Evolutionary conservation across 2,888 invertebrate species (phyloP), one percentile per base, ranked within the genome.

Genomic region (Lithophane leautieri): DNA sequence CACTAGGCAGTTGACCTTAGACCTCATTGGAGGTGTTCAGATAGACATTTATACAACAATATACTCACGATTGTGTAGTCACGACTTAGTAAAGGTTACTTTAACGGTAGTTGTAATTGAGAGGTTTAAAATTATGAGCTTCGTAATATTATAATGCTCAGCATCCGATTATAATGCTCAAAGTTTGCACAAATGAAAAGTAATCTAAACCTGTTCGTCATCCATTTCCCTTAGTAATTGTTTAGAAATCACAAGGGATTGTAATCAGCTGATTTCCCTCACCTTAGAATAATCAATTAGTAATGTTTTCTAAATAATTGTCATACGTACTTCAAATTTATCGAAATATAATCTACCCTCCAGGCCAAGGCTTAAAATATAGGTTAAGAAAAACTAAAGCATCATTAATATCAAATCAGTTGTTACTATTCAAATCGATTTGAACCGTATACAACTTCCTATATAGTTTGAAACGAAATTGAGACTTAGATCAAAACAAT

Each of bases 401-500:
- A 88, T 92, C 92, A 94, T 94, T 94, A 94, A 93, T 94, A 93
- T 91, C 91, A 90, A 94, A 95, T 94, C 92, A 93, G 88, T 91
- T 89, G 80, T 88, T 91, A 87, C 86, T 73, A 88, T 89, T 88
- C 81, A 82, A 93, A 94, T 95, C 94, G 93, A 95, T 95, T 84
- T 77, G 80, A 87, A 84, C 83, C 81, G 79, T 89, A 90, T 94
- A 94, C 94, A 94, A 91, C 90, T 88, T 89, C 88, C 88, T 78
- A 60, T 52, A 79, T 47, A 76, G 40, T n/a, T 67, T 74, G 75
- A 70, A 79, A 74, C 75, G 79, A 87, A 91, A 90, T 79, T 86
- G 76, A 82, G 84, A 82, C 90, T 92, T 92, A 89, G 47, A 1
- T 1, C 11, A 60, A 56, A 78, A 63, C 34, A 83, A 86, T 92